A percentile compares a stretch with the other conserved stretches of the same genome.
phyloP scores from a whole-genome alignment of 2,797 vertebrate species.

The Chromobotia macracanthus region DNA sequence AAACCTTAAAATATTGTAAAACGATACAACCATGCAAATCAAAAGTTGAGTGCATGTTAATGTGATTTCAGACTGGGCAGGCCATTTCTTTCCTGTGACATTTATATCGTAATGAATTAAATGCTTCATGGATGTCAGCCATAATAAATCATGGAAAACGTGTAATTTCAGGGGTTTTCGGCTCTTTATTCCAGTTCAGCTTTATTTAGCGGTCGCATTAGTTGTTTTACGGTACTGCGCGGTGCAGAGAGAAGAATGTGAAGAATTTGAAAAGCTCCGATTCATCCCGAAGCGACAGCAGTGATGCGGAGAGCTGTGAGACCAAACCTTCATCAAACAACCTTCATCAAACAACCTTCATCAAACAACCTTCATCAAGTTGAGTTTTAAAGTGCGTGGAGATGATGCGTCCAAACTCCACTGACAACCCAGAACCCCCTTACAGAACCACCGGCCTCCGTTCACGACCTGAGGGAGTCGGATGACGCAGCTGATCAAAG shows the following conservation, averaged over 20 bases:
- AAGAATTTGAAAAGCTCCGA: slow-evolving; percentile 82
- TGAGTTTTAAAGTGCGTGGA: not conserved
- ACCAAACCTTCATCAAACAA: slow-evolving; percentile 50
- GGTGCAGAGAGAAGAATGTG: slow-evolving; percentile 79
- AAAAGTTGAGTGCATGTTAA: not conserved
- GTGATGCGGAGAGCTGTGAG: slow-evolving; percentile 56
- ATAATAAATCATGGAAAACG: not conserved
- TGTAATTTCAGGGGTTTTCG: not conserved
- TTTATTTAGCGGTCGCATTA: slow-evolving; percentile 9
- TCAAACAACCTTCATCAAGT: slow-evolving; percentile 32
- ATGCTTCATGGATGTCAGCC: not conserved
- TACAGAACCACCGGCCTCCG: not conserved
- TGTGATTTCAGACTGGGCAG: not conserved
- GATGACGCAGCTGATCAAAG: too few relatives aligned
- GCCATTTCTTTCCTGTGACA: not conserved
- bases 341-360: slow-evolving; percentile 48
- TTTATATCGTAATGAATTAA: not conserved
- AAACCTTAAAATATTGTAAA: too few relatives aligned
- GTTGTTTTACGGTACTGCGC: slow-evolving; percentile 72
- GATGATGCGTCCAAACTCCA: slow-evolving; percentile 28
- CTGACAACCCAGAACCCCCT: too few relatives aligned
- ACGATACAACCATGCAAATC: too few relatives aligned
- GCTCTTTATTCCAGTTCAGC: not conserved
- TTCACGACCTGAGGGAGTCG: too few relatives aligned
- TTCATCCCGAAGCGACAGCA: slow-evolving; percentile 77